phyloP scores from a whole-genome alignment of 2,888 invertebrate species.

The Drosophila conformis region DNA sequence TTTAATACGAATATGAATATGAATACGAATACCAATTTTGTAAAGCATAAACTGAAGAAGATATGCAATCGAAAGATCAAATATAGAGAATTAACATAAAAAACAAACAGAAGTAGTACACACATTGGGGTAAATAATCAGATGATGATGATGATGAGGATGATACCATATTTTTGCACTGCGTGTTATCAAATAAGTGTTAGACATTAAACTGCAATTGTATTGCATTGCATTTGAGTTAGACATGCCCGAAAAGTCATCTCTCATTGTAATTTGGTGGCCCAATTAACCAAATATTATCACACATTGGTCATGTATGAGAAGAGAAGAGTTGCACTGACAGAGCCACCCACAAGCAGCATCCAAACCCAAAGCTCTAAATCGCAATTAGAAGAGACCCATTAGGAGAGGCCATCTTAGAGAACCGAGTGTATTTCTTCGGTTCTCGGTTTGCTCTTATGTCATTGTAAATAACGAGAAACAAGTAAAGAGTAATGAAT shows the following conservation, averaged over 20 bases:
- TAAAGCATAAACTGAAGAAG: slow-evolving; percentile 15
- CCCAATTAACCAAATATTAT: slow-evolving; percentile 25
- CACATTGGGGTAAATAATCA: slow-evolving; percentile 25
- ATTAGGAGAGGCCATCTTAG: slow-evolving; percentile 17
- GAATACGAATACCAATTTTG: slow-evolving; percentile 24
- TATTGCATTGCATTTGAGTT: slow-evolving; percentile 50
- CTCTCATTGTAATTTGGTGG: slow-evolving; percentile 17
- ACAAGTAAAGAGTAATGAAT: slow-evolving; percentile 13
- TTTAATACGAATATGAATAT: slow-evolving; percentile 22
- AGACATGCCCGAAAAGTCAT: slow-evolving; percentile 17
- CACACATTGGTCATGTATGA: slow-evolving; percentile 5
- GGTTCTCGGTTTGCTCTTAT: slow-evolving; percentile 30
- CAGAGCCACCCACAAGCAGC: slow-evolving; percentile 25
- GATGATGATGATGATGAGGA: slow-evolving; percentile 28
- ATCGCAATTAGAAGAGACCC: neutral
- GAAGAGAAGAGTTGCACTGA: slow-evolving; percentile 26
- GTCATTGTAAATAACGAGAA: slow-evolving; percentile 55
- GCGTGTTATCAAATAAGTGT: slow-evolving; percentile 77
- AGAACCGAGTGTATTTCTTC: slow-evolving; percentile 9
- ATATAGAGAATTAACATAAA: slow-evolving; percentile 14
- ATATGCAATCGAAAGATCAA: slow-evolving; percentile 4
- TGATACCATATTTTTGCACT: slow-evolving; percentile 72
- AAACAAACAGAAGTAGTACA: slow-evolving; percentile 5
- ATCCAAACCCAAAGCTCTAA: neutral
- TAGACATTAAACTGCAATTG: slow-evolving; percentile 67